Conservation (phyloP, 1,140 invertebrate species). For the Diabrotica undecimpunctata region DNA sequence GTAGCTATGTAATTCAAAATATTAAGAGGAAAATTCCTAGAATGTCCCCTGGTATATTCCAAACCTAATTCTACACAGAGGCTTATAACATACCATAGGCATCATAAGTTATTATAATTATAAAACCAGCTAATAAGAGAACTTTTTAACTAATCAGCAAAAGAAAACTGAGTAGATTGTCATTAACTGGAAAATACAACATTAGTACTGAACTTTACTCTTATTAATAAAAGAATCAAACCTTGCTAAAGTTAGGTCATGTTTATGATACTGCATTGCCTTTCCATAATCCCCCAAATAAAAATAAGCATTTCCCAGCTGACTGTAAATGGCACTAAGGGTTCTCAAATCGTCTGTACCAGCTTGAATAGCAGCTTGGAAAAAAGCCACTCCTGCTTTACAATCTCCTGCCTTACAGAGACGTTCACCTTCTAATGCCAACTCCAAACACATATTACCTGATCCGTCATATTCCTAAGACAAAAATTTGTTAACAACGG, state of each 20-base stretch:
- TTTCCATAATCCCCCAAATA: constrained; percentile 96
- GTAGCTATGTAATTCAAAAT: too few relatives aligned
- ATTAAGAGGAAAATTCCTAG: too few relatives aligned
- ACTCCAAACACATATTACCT: constrained; percentile 81
- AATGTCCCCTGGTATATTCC: too few relatives aligned
- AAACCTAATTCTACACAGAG: too few relatives aligned
- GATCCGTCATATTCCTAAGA: constrained; percentile 60
- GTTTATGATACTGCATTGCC: constrained; percentile 96
- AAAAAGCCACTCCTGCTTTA: constrained; percentile 92
- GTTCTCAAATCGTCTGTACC: constrained; percentile 90
- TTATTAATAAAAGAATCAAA: constrained; percentile 41
- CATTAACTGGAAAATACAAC: too few relatives aligned
- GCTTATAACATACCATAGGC: too few relatives aligned
- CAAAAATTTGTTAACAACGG: background rate
- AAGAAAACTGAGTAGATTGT: too few relatives aligned
- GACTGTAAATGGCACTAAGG: constrained; percentile 94
- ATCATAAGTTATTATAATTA: too few relatives aligned
- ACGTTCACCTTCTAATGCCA: constrained; percentile 93
- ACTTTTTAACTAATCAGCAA: too few relatives aligned
- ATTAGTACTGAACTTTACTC: too few relatives aligned
- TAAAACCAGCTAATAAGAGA: too few relatives aligned
- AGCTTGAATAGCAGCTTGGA: constrained; percentile 89
- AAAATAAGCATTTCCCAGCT: constrained; percentile 98
- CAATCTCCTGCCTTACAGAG: constrained; percentile 95
- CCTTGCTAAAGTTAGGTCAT: constrained; percentile 90